Evolutionary conservation across 2,888 invertebrate species (phyloP).

Genomic region (Aphodius sticticus): DNA sequence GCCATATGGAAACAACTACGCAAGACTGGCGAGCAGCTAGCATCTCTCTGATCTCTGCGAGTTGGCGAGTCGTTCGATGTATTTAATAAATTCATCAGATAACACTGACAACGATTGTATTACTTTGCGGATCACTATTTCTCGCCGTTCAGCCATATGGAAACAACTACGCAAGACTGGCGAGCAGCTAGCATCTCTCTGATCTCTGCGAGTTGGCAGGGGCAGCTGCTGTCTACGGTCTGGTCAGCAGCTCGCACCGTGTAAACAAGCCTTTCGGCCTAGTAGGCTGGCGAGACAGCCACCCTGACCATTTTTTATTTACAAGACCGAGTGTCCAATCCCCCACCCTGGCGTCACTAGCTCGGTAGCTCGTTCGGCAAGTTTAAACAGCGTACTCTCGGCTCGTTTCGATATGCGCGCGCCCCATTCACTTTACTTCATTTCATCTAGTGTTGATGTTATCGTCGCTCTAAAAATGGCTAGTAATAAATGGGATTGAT

Average conservation of each 20-base stretch:
- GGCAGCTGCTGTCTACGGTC: neutral
- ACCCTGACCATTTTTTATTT: neutral
- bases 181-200: neutral
- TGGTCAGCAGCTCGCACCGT: slow-evolving; percentile 7
- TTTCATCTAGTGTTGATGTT: neutral
- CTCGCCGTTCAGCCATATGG: no score
- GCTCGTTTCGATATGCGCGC: neutral
- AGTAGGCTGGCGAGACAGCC: neutral
- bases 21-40: neutral
- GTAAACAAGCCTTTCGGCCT: slow-evolving; percentile 9
- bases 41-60: neutral
- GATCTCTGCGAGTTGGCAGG: slow-evolving; percentile 9
- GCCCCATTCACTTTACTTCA: neutral
- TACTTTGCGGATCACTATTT: no score
- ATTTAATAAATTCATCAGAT: no score
- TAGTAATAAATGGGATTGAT: slow-evolving; percentile 18
- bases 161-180: neutral
- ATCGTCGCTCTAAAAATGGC: neutral
- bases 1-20: no score
- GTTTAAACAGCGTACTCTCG: neutral
- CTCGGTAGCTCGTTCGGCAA: neutral
- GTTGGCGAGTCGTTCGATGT: neutral
- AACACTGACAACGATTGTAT: neutral
- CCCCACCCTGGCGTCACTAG: neutral
- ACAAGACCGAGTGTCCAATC: neutral